These are phyloP conservation scores for Microcebus griseorufus DNA, from an alignment of 2,113 vertebrate species.

Conservation along the genomic window DNA sequence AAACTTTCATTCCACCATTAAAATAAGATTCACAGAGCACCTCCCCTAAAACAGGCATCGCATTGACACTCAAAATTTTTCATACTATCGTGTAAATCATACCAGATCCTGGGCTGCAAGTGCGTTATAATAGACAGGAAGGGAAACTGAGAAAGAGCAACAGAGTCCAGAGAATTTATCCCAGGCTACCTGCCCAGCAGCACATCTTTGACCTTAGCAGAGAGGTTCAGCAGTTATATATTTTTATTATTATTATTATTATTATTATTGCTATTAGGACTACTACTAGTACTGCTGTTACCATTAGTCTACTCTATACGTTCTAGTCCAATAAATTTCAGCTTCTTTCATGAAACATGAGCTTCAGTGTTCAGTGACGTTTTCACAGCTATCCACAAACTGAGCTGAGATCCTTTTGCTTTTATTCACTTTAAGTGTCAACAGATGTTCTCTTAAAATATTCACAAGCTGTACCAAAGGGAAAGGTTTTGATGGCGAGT, in stretches of 20 bases:
- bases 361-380: not conserved
- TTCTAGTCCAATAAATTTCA: not conserved
- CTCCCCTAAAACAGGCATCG: not conserved
- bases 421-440: conserved; percentile 52
- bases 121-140: not conserved
- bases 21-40: not conserved
- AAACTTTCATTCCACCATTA: not conserved
- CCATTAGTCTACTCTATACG: not conserved
- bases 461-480: conserved; percentile 60
- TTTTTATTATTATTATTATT: not conserved
- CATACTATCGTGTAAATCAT: not conserved
- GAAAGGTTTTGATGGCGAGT: not conserved
- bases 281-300: not conserved
- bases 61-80: not conserved
- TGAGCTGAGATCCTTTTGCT: not conserved
- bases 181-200: not conserved
- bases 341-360: not conserved
- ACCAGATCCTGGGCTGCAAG: not conserved
- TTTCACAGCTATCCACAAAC: not conserved
- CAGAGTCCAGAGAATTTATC: not conserved
- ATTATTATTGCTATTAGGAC: not conserved
- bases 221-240: not conserved
- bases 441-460: conserved; percentile 63
- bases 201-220: not conserved
- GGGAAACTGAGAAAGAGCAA: conserved; percentile 1